A percentile compares a stretch with the other conserved stretches of the same genome.
Conservation (phyloP, 1,140 invertebrate genomes). For the Ganaspis sp. region DNA sequence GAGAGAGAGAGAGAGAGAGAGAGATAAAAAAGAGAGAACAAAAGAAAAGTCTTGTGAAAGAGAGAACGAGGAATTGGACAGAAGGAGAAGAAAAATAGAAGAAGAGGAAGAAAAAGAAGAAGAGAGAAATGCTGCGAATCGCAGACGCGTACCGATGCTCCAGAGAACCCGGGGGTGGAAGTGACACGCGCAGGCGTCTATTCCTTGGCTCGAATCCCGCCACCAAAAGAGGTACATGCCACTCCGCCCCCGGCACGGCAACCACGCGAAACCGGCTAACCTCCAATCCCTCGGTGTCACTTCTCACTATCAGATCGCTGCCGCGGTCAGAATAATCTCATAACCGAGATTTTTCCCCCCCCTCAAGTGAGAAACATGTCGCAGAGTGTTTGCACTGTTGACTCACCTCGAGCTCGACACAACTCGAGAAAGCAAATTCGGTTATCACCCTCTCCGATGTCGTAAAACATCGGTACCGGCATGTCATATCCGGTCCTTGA, state of each 20-base stretch:
- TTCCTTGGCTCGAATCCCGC: constrained; percentile 70
- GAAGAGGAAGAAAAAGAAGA: background rate
- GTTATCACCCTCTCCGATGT: background rate
- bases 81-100: background rate
- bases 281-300: constrained; percentile 57
- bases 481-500: background rate
- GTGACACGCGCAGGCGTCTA: constrained; percentile 68
- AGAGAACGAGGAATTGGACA: background rate
- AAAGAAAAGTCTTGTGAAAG: background rate
- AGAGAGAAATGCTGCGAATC: background rate
- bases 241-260: constrained; percentile 73
- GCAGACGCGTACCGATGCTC: constrained; percentile 47
- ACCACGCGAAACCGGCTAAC: constrained; percentile 72
- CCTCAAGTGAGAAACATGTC: background rate
- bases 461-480: background rate
- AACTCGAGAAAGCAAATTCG: background rate
- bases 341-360: background rate
- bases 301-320: constrained; percentile 1
- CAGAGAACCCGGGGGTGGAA: constrained; percentile 51
- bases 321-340: background rate
- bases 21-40: background rate
- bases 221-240: constrained; percentile 71
- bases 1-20: background rate
- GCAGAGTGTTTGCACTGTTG: background rate
- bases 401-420: background rate